Evolutionary conservation across 2,888 invertebrate species (phyloP).

Genomic region (Chrysolina americana): DNA sequence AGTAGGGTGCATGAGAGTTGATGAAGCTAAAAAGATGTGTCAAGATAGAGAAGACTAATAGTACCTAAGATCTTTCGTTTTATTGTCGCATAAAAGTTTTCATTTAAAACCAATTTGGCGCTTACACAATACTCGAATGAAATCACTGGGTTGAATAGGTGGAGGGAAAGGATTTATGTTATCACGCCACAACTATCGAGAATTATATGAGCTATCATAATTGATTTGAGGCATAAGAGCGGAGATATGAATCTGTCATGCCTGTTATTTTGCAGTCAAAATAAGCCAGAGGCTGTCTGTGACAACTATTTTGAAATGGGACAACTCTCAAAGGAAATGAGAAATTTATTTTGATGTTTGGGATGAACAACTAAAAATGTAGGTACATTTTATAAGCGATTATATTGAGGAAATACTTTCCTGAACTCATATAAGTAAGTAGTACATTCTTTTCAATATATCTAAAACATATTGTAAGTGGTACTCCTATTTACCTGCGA

Average conservation of each 20-base stretch:
- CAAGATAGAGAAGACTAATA: slow-evolving; percentile 58
- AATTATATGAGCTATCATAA: slow-evolving; percentile 11
- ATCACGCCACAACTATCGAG: neutral
- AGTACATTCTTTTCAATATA: neutral
- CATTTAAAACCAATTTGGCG: slow-evolving; percentile 47
- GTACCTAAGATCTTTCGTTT: slow-evolving; percentile 54
- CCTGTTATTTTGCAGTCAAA: slow-evolving; percentile 1
- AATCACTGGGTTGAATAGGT: slow-evolving; percentile 18
- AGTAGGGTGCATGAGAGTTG: slow-evolving; percentile 54
- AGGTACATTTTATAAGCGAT: neutral
- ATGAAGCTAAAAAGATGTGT: slow-evolving; percentile 57
- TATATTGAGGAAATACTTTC: neutral
- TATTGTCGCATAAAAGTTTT: slow-evolving; percentile 52
- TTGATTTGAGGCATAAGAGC: slow-evolving; percentile 19
- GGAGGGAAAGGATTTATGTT: slow-evolving; percentile 15
- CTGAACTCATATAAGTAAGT: neutral
- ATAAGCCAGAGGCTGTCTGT: slow-evolving; percentile 9
- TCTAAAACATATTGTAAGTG: neutral
- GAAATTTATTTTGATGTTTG: slow-evolving; percentile 3
- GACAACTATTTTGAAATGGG: neutral
- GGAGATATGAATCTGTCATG: slow-evolving; percentile 10
- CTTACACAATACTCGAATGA: slow-evolving; percentile 38
- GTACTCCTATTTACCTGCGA: too few relatives aligned
- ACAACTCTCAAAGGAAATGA: slow-evolving; percentile 2
- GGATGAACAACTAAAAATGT: too few relatives aligned